phyloP scores from a whole-genome alignment of 2,888 invertebrate species.

The Anodontia alba region DNA sequence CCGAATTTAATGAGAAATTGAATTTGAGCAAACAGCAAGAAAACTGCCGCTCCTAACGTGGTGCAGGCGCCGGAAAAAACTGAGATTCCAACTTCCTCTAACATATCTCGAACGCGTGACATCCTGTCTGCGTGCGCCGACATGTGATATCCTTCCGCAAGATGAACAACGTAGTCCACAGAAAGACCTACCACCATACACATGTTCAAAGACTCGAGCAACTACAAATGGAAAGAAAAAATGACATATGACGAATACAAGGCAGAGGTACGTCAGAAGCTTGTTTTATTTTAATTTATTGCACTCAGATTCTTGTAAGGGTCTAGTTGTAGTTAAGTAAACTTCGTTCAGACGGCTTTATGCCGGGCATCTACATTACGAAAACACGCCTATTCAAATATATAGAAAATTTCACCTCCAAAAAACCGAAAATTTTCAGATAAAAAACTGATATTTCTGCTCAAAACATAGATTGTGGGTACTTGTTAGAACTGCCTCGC shows the following conservation, averaged over 20 bases:
- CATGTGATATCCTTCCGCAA: conserved; percentile 80
- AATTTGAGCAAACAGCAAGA: conserved; percentile 80
- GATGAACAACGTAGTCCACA: conserved; percentile 81
- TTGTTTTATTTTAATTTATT: neutral
- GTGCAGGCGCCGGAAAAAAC: conserved; percentile 79
- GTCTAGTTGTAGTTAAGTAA: too few species aligned
- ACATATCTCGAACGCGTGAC: conserved; percentile 75
- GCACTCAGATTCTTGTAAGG: neutral
- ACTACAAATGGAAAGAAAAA: conserved; percentile 48
- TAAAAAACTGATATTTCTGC: too few species aligned
- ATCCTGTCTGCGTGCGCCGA: conserved; percentile 70
- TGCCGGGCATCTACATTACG: too few species aligned
- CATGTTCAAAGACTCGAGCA: conserved; percentile 81
- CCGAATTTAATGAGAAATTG: conserved; percentile 81
- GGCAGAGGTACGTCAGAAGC: too few species aligned
- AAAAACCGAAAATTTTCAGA: too few species aligned
- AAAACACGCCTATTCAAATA: too few species aligned
- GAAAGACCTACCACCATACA: conserved; percentile 80
- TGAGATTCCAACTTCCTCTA: conserved; percentile 77
- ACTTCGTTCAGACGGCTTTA: too few species aligned
- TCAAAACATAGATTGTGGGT: too few species aligned
- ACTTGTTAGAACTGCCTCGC: too few species aligned
- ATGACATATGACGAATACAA: too few species aligned
- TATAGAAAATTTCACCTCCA: too few species aligned
- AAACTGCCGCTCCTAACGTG: conserved; percentile 80